Evolutionary conservation across 2,888 invertebrate genomes (phyloP).

Genomic region (Coleophora deauratella): DNA sequence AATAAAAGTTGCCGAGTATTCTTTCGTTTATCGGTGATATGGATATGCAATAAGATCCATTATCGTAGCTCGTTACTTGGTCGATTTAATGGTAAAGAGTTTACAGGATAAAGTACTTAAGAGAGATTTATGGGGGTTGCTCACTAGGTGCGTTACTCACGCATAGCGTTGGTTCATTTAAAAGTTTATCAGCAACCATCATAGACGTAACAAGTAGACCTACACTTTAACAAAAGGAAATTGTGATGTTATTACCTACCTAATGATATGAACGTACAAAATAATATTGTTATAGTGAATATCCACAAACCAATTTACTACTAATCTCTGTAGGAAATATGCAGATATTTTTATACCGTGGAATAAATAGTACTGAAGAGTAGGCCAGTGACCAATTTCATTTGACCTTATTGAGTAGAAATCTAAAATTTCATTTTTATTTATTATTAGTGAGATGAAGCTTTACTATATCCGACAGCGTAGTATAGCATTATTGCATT

Average conservation of each 20-base stretch:
- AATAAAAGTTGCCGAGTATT: too few relatives aligned
- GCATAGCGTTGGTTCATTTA: background rate
- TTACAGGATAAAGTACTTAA: conserved; percentile 29
- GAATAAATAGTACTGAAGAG: conserved; percentile 41
- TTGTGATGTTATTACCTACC: conserved; percentile 56
- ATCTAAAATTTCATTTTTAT: conserved; percentile 23
- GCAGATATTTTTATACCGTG: conserved; percentile 66
- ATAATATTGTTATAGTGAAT: conserved; percentile 47
- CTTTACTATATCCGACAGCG: conserved; percentile 39
- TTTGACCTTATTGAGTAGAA: conserved; percentile 30
- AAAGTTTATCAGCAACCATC: conserved; percentile 32
- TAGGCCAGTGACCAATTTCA: conserved; percentile 53
- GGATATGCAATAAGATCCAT: too few relatives aligned
- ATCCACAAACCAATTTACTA: conserved; percentile 45
- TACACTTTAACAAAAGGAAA: conserved; percentile 37
- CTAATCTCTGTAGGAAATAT: conserved; percentile 39
- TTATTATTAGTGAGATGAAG: conserved; percentile 47
- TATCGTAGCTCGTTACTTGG: too few relatives aligned
- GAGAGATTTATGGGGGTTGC: conserved; percentile 35
- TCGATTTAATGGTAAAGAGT: background rate
- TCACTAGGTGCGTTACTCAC: conserved; percentile 22
- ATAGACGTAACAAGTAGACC: conserved; percentile 33
- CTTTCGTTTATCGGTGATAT: too few relatives aligned
- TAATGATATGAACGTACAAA: conserved; percentile 65
- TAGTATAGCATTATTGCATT: conserved; percentile 41